phyloP scores from a whole-genome alignment of 2,113 vertebrate species.

The Ailuropoda melanoleuca region DNA sequence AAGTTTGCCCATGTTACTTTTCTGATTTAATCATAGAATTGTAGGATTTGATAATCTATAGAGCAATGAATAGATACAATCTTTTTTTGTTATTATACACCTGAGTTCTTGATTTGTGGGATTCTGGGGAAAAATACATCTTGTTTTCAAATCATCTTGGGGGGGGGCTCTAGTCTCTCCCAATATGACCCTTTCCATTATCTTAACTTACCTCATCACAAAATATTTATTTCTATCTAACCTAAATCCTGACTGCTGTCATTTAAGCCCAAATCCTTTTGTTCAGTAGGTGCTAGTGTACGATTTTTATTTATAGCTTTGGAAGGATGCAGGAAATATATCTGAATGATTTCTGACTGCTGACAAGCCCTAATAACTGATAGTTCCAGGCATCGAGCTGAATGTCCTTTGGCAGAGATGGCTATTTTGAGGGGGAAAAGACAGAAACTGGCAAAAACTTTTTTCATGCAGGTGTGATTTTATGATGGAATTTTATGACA shows the following conservation, averaged over 20 bases:
- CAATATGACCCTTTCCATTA: conserved; percentile 33
- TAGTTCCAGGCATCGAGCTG: neutral
- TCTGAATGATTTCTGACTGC: conserved; percentile 68
- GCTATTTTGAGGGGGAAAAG: conserved; percentile 57
- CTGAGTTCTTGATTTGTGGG: conserved; percentile 8
- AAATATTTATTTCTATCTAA: conserved; percentile 42
- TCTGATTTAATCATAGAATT: neutral
- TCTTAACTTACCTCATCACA: conserved; percentile 10
- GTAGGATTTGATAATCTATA: conserved; percentile 5
- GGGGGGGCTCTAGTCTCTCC: neutral
- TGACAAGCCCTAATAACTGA: conserved; percentile 54
- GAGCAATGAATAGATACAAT: neutral
- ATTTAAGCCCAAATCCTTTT: conserved; percentile 37
- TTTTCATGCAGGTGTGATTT: conserved; percentile 61
- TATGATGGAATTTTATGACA: conserved; percentile 62
- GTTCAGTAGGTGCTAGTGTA: conserved; percentile 28
- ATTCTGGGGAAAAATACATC: neutral
- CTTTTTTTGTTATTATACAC: neutral
- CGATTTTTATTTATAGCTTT: conserved; percentile 60
- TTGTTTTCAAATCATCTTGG: conserved; percentile 47
- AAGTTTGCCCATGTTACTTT: neutral
- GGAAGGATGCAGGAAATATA: conserved; percentile 38
- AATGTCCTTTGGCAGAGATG: conserved; percentile 55
- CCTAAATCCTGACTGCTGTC: conserved; percentile 36
- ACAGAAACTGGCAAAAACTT: conserved; percentile 50